Evolutionary conservation across 2,797 vertebrate species (phyloP).

Genomic region (Sebastes trivittatus): DNA sequence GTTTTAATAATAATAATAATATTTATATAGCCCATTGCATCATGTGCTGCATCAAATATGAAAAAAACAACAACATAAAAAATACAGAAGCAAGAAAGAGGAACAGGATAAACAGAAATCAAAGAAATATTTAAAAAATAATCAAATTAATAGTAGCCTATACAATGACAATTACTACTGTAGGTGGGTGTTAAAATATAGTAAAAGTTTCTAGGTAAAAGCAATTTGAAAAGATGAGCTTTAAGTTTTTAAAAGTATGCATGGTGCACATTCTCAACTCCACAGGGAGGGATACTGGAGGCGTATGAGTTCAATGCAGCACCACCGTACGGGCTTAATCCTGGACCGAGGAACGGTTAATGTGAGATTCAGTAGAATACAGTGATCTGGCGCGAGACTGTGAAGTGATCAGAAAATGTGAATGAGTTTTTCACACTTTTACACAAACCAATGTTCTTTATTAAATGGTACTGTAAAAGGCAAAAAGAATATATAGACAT

Average conservation of each 20-base stretch:
- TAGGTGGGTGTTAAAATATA: not conserved
- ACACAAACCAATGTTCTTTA: not conserved
- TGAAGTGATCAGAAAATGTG: not conserved
- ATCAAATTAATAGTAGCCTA: not conserved
- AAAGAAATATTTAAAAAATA: not conserved
- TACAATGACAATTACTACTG: not conserved
- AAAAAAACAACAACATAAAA: not conserved
- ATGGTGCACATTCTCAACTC: not conserved
- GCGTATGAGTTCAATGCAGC: rapidly evolving
- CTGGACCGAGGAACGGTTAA: not conserved
- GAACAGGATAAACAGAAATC: not conserved
- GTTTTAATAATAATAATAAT: too few relatives aligned
- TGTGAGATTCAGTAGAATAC: not conserved
- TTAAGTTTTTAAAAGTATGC: not conserved
- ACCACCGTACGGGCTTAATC: not conserved
- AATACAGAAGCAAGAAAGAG: not conserved
- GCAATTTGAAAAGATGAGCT: not conserved
- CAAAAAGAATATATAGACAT: not conserved
- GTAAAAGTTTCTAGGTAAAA: not conserved
- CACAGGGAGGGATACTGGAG: not conserved
- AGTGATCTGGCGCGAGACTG: not conserved
- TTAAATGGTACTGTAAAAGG: not conserved
- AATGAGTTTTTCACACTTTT: not conserved
- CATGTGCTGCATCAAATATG: not conserved
- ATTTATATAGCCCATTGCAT: too few relatives aligned